A percentile compares a stretch with the other conserved stretches of the same genome.
phyloP scores from a whole-genome alignment of 2,797 vertebrate genomes.

The Scarus forsteni region DNA sequence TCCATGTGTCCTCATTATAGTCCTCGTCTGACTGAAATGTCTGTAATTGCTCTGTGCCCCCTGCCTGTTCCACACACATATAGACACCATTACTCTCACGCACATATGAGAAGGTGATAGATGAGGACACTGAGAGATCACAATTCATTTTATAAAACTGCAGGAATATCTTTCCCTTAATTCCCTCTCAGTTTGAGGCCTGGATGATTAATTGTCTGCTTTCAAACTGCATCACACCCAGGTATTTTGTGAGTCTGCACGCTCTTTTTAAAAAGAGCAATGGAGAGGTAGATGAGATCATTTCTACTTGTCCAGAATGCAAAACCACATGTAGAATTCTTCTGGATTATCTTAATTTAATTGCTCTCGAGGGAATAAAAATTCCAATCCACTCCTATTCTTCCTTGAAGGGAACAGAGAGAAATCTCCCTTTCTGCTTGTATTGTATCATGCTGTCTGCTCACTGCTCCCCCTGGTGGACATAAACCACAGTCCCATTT shows the following conservation, averaged over 20 bases:
- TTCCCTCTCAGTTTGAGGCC: constrained; percentile 3
- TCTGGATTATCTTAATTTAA: constrained; percentile 10
- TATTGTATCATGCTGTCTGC: constrained; percentile 19
- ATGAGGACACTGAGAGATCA: constrained; percentile 6
- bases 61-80: constrained; percentile 9
- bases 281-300: background rate
- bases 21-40: constrained; percentile 30
- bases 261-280: background rate
- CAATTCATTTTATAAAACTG: constrained; percentile 12
- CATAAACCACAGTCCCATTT: background rate
- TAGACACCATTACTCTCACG: constrained; percentile 4
- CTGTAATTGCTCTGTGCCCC: constrained; percentile 23
- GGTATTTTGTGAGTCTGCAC: background rate
- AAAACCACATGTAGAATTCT: constrained; percentile 4
- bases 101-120: constrained; percentile 11
- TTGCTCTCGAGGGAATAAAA: constrained; percentile 18
- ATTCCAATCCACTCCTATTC: constrained; percentile 17
- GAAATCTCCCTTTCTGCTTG: constrained; percentile 28
- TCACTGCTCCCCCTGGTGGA: constrained; percentile 75
- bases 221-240: background rate
- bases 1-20: constrained; percentile 20
- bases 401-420: constrained; percentile 5
- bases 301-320: background rate
- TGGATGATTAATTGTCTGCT: background rate
- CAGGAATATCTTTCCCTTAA: too few species aligned